phyloP scores from a whole-genome alignment of 30 jellyfish, hydroid and myxozoan genomes.

The Cassiopea xamachana region DNA sequence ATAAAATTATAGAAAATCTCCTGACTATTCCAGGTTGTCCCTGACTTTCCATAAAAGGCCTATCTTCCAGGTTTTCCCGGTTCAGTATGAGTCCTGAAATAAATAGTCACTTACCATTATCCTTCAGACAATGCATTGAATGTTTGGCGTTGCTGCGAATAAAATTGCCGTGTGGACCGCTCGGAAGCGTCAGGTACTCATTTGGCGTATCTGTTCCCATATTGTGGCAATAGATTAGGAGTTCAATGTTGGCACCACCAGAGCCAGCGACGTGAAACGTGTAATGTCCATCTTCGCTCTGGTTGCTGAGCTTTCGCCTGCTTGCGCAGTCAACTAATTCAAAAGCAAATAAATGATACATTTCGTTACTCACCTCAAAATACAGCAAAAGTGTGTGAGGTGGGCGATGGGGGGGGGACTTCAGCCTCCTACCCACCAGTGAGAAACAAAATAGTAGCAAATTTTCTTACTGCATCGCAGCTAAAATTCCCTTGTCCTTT shows the following conservation, averaged over 20 bases:
- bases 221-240: slow-evolving; percentile 80
- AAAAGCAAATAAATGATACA: not conserved
- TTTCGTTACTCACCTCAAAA: no score
- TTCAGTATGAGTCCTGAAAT: no score
- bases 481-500: no score
- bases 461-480: no score
- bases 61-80: no score
- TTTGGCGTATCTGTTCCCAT: slow-evolving; percentile 85
- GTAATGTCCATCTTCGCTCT: slow-evolving; percentile 92
- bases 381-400: no score
- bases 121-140: slow-evolving; percentile 5
- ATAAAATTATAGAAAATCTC: no score
- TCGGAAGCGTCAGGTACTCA: slow-evolving; percentile 85
- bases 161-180: slow-evolving; percentile 77
- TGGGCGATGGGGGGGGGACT: no score
- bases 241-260: slow-evolving; percentile 52
- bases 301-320: slow-evolving; percentile 67
- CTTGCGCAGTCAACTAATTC: slow-evolving; percentile 94
- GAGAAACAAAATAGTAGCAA: no score
- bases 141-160: slow-evolving; percentile 14
- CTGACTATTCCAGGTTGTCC: no score
- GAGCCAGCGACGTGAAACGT: slow-evolving; percentile 76
- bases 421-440: no score
- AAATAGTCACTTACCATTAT: slow-evolving; percentile 29
- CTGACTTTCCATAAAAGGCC: no score